Evolutionary conservation across 37 sponge, comb jelly and placozoan species (phyloP), one percentile per base, ranked within the genome.

Genomic region (Corticium candelabrum): DNA sequence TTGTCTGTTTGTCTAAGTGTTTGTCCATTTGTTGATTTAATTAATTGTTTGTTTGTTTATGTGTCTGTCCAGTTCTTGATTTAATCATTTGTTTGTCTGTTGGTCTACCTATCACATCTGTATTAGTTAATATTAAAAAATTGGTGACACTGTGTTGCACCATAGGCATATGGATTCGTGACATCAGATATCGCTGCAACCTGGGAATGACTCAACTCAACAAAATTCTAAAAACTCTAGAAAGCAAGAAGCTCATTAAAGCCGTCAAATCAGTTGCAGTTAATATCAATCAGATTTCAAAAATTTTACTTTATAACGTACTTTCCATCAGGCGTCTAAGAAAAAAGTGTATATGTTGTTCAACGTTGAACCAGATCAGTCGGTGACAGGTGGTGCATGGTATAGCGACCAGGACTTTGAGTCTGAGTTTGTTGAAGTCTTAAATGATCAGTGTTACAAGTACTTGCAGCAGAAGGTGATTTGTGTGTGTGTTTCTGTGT

Each of bases 391-490:
- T 5, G 96, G 96, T 11, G 93, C 96, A 1, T 95, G 96, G 96
- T 95, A 91, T 86, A 86, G 88, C 37, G 96, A 95, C 71, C 93
- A 91, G 78, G 96, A 95, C 76, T 95, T 95, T 85, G 96, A 95
- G 84, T 87, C 86, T n/a, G 96, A 95, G 77, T 95, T 95, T 87
- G 96, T 95, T 37, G 93, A 95, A 36, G 82, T 95, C 3, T 79
- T 95, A 56, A 91, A 85, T 71, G 80, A 86, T 11, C 87, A 95
- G 37, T 92, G 93, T 40, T 77, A 81, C 41, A 86, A 81, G 33
- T 95, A 82, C 40, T 84, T 95, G 34, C 79, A 91, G 79, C 85
- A 87, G 72, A 90, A 87, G 79, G 91, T 89, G 5, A 36, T 74
- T 3, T 1, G 31, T 3, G 36, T 71, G 3, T 34, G 3, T 50